Conservation (phyloP, 2,113 vertebrate genomes). For the Pseudopipra pipra region DNA sequence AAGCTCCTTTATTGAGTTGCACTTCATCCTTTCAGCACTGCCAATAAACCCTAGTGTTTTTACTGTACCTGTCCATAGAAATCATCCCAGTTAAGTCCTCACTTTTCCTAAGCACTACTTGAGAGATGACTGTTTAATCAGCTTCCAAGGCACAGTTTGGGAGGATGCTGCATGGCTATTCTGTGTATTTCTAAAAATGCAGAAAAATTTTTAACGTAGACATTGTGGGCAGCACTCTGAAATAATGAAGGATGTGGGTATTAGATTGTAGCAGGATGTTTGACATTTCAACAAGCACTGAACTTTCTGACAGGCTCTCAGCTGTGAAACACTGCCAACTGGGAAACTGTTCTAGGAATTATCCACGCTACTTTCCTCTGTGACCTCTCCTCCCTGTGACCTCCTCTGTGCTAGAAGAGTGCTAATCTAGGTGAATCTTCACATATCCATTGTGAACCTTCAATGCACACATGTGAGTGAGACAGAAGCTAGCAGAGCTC, state of each 20-base stretch:
- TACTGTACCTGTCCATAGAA: not conserved
- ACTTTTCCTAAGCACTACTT: not conserved
- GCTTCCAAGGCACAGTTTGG: not conserved
- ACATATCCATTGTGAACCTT: not conserved
- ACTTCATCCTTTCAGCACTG: not conserved
- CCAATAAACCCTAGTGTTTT: not conserved
- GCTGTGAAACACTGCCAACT: not conserved
- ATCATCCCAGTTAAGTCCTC: not conserved
- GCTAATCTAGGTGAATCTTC: not conserved
- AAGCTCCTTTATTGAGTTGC: not conserved
- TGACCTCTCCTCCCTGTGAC: not conserved
- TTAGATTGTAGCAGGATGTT: rapidly evolving
- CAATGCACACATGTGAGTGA: not conserved
- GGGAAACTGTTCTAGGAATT: not conserved
- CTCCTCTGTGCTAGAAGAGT: not conserved
- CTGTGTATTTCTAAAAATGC: not conserved
- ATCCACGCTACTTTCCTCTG: not conserved
- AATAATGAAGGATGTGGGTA: not conserved
- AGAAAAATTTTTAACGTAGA: not conserved
- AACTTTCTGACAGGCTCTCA: not conserved
- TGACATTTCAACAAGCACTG: not conserved
- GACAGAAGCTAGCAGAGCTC: not conserved
- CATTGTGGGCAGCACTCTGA: not conserved
- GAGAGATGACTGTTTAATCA: not conserved
- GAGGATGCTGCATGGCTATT: not conserved